Percentiles rank a stretch among this genome's conserved stretches.
Conservation (phyloP, 2,113 vertebrate species). For the Rostratula benghalensis region DNA sequence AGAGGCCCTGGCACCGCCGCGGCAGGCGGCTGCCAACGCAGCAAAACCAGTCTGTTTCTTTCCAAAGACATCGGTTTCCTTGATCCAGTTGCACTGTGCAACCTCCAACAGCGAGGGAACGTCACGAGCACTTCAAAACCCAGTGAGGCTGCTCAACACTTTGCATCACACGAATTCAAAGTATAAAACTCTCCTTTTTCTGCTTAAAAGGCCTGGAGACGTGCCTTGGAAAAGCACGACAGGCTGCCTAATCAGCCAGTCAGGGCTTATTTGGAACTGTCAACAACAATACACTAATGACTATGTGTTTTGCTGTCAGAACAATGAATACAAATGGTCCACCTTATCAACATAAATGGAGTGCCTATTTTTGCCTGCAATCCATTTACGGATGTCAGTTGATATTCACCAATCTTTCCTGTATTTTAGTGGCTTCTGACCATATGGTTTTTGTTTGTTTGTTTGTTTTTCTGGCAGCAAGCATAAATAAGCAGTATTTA, state of each 20-base stretch:
- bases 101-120: background rate
- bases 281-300: background rate
- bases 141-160: background rate
- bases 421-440: background rate
- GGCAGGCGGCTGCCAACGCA: constrained; percentile 9
- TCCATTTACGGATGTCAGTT: background rate
- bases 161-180: background rate
- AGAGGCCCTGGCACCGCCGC: background rate
- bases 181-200: background rate
- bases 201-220: background rate
- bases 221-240: background rate
- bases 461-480: background rate
- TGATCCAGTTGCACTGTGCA: constrained; percentile 25
- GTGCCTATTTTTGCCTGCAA: background rate
- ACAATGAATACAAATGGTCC: background rate
- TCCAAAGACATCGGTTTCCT: background rate
- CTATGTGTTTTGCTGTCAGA: background rate
- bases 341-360: background rate
- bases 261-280: background rate
- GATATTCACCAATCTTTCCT: background rate
- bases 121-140: background rate
- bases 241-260: background rate
- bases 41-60: constrained; percentile 44
- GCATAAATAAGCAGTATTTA: background rate
- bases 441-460: background rate